These are phyloP conservation scores for Protonemura montana DNA, from an alignment of 2,888 invertebrate genomes.

Conservation along the genomic window DNA sequence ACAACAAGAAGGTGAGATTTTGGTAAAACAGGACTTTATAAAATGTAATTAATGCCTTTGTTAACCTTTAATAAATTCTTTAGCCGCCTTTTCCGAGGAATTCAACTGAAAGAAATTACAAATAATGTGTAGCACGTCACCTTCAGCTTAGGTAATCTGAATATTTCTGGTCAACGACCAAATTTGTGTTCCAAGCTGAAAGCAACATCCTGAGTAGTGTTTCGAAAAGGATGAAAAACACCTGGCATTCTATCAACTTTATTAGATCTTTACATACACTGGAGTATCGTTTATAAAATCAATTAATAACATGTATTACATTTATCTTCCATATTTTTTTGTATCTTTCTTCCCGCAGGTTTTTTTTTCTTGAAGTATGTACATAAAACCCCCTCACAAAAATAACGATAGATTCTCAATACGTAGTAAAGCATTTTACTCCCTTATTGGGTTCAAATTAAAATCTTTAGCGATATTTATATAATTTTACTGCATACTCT, in stretches of 20 bases:
- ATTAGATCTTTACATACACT: constrained; percentile 2
- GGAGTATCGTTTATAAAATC: not conserved
- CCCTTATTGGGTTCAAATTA: not conserved
- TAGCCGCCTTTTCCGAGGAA: too few relatives aligned
- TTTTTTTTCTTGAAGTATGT: not conserved
- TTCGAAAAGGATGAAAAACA: too few relatives aligned
- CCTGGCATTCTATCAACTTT: constrained; percentile 28
- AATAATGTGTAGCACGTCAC: too few relatives aligned
- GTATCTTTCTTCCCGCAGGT: not conserved
- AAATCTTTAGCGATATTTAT: not conserved
- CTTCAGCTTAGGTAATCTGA: too few relatives aligned
- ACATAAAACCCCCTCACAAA: not conserved
- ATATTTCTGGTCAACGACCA: too few relatives aligned
- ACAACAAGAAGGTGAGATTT: too few relatives aligned
- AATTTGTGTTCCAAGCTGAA: too few relatives aligned
- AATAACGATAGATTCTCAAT: not conserved
- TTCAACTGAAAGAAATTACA: too few relatives aligned
- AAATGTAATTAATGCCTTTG: too few relatives aligned
- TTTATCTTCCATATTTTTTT: not conserved
- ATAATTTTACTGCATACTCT: not conserved
- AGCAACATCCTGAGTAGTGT: too few relatives aligned
- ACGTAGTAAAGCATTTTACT: not conserved
- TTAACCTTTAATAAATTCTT: too few relatives aligned
- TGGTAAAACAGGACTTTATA: too few relatives aligned
- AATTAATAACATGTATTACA: not conserved